Base-by-base conservation (phyloP, 1,140 invertebrate genomes). In the Temnothorax longispinosus region DNA sequence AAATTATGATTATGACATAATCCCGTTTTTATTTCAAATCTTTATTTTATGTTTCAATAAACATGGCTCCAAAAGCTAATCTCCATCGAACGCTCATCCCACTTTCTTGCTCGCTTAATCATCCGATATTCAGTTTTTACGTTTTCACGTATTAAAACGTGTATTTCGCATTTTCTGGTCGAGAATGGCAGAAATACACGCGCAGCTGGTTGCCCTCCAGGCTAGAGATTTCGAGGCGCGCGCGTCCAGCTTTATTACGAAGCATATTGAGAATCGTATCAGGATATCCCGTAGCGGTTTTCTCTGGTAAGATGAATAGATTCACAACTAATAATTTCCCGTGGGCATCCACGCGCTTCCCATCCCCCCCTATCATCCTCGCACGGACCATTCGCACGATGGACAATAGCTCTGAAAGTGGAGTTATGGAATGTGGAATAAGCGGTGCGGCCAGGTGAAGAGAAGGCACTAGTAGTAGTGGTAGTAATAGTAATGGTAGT, bases 321-420 rank as follows among this genome's bases (percentile, higher is more conserved):
- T 84, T 84, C 80, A 74, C 69, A 84, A 84, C 69, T 84, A 84
- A 84, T 84, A 84, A 84, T 84, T 84, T 84, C 80, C 80, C 80
- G 80, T 84, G 80, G 80, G 80, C 54, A 74, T 84, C 80, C 80
- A 35, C 41, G 50, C 3, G 7, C 8, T 44, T 32, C 32, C 44
- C 5, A 5, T 32, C 50, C n/a, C n/a, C 5, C 13, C 80, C 69
- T 21, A n/a, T 11, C 67, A 60, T 18, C 38, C 67, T 54, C 47
- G 47, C 21, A 1, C 67, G 67, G 80, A 82, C 65, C 41, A 69
- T 47, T 69, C 77, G 77, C 41, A n/a, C 80, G 54, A 74, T 74
- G 80, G 80, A 84, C 80, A 84, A 84, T 84, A 50, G 80, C 54
- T 84, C 80, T 60, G 80, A 84, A 84, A 84, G 69, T 84, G 80